Evolutionary conservation across 2,888 invertebrate genomes (phyloP).

Genomic region (Mythimna pallens): DNA sequence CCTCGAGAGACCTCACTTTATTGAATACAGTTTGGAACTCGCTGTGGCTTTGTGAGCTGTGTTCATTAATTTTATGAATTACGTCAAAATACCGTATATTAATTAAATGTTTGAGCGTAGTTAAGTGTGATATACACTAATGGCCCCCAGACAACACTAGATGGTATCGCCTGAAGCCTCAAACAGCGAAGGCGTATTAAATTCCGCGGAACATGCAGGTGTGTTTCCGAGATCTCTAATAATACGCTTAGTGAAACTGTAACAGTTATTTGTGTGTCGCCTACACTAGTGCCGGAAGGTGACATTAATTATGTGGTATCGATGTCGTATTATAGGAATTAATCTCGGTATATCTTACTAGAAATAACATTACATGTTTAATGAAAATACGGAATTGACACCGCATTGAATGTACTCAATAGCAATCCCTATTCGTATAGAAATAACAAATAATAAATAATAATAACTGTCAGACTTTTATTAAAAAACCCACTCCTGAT

Average conservation of each 20-base stretch:
- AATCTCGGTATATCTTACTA: neutral
- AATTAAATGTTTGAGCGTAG: conserved; percentile 5
- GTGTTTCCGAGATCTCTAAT: conserved; percentile 37
- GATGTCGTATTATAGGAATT: neutral
- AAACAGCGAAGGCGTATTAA: conserved; percentile 5
- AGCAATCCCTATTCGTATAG: neutral
- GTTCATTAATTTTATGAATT: conserved; percentile 30
- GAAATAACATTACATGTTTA: neutral
- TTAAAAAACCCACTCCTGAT: no score
- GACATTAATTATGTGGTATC: conserved; percentile 13
- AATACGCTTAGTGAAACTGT: conserved; percentile 11
- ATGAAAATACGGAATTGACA: neutral
- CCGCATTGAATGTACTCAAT: neutral
- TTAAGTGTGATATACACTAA: conserved; percentile 3
- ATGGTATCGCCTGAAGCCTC: conserved; percentile 30
- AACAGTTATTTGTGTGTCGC: conserved; percentile 22
- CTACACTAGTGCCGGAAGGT: conserved; percentile 8
- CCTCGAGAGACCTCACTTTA: conserved; percentile 34
- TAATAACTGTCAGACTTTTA: no score
- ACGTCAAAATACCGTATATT: conserved; percentile 6
- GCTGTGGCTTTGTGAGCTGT: conserved; percentile 40
- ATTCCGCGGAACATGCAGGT: conserved; percentile 30
- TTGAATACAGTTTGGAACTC: conserved; percentile 39
- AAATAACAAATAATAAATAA: no score
- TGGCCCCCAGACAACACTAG: neutral